Base-by-base conservation (phyloP, 2,888 invertebrate species). In the Temnothorax unifasciatus region DNA sequence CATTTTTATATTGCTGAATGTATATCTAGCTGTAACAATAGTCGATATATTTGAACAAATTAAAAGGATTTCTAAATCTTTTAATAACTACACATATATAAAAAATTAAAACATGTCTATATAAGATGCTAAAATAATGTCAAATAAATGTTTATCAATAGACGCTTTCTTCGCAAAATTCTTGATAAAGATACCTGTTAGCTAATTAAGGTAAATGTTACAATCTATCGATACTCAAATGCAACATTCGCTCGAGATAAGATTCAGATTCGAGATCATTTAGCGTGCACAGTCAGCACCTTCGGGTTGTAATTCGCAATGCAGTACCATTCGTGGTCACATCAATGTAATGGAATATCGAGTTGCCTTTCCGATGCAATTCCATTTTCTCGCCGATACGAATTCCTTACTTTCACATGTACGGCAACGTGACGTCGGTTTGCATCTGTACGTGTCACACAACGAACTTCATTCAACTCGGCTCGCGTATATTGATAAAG, bases 341-440 rank as follows among this genome's bases (percentile, higher is more conserved):
- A 59, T 77, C 84, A 64, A 57, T 82, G 87, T 87, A 88, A 88
- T 88, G 85, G 87, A 87, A 91, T 91, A 91, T 91, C 87, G 90
- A 90, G 85, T 90, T 83, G 54, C 83, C 57, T 57, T 66, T 38
- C 79, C 81, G 11, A 68, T 76, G 64, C 69, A 50, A 63, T 82
- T 69, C 82, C 82, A 84, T 83, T 86, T 84, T 77, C 86, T 38
- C 57, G 13, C n/a, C 21, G 38, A 82, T 81, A 50, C 79, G 66
- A 68, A 57, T 54, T 29, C 57, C 44, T 66, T 38, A 50, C 52
- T 82, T 66, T 52, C 54, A 29, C 18, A n/a, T 21, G 68, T 52
- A 29, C 29, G 18, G 29, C 21, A 76, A 68, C 44, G 38, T 13
- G 44, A 13, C 34, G 9, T 87, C 79, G 69, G 82, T 76, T 84